Base-by-base conservation (phyloP, 1,140 invertebrate genomes). In the Zaprionus africanus region DNA sequence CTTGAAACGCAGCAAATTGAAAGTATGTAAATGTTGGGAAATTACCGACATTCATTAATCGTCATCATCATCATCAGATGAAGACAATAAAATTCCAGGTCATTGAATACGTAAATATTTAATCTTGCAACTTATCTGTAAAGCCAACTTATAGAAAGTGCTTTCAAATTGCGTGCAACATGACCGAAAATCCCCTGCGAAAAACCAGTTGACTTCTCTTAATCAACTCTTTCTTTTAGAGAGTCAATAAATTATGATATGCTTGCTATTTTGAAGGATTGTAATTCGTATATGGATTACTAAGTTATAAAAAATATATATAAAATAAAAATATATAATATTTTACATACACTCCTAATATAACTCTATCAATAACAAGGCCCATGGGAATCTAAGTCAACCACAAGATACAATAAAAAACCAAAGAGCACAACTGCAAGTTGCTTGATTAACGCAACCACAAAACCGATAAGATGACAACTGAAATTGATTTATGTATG, bases 21-120 rank as follows among this genome's bases (percentile, higher is more conserved):
- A 70, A 49, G 31, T 71, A 76, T 87, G 79, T 74, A 79, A 86
- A 87, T 79, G 58, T 46, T 61, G 72, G 34, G 58, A 77, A 86
- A 56, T 34, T 53, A 78, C 57, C 57, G 57, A 66, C 28, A 67
- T 61, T 46, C 51, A 66, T 69, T 71, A 71, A 65, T 49, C 68
- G 56, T 13, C 31, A 51, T 66, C 62, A 46, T 66, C 36, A 66
- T 31, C 11, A 43, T 28, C 28, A 12, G 17, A 12, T 24, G 11
- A 5, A 43, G 61, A 70, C 53, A 75, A 75, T 70, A 51, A 22
- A 57, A 75, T 63, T 41, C 38, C 68, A 72, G 68, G 73, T 76
- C 68, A 76, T 71, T 75, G 66, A 22, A 70, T 75, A 63, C 53
- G 38, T 22, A 61, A 28, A 51, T 60, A 22, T 68, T 56, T 58